phyloP scores from a whole-genome alignment of 2,113 vertebrate genomes.

The Madoqua kirkii region DNA sequence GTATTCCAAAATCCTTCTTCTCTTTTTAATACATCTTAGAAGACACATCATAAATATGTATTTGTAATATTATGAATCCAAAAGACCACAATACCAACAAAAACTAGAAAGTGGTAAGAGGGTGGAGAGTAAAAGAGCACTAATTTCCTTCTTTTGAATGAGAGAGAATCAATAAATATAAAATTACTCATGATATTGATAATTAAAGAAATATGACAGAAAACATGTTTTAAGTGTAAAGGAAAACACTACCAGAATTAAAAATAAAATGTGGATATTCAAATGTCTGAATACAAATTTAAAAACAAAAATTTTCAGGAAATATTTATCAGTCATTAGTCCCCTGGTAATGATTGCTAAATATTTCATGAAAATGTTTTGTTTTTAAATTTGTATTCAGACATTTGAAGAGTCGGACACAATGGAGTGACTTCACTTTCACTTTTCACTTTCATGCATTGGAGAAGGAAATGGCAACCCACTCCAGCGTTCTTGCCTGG shows the following conservation, averaged over 20 bases:
- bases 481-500: no score
- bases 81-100: not conserved
- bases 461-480: no score
- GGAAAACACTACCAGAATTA: not conserved
- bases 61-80: not conserved
- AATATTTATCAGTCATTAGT: not conserved
- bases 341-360: no score
- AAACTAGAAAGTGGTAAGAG: not conserved
- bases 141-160: not conserved
- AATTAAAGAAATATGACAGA: not conserved
- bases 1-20: not conserved
- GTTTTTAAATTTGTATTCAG: no score
- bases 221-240: not conserved
- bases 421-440: no score
- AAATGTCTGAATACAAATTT: not conserved
- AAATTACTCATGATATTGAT: not conserved
- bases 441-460: no score
- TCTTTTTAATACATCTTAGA: not conserved
- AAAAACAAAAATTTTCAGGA: not conserved
- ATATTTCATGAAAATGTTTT: no score
- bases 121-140: not conserved
- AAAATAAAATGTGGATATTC: not conserved
- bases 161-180: not conserved
- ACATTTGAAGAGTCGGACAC: no score
- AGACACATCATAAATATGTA: not conserved